phyloP scores from a whole-genome alignment of 2,888 invertebrate species.

The Pandemis cinnamomeana region DNA sequence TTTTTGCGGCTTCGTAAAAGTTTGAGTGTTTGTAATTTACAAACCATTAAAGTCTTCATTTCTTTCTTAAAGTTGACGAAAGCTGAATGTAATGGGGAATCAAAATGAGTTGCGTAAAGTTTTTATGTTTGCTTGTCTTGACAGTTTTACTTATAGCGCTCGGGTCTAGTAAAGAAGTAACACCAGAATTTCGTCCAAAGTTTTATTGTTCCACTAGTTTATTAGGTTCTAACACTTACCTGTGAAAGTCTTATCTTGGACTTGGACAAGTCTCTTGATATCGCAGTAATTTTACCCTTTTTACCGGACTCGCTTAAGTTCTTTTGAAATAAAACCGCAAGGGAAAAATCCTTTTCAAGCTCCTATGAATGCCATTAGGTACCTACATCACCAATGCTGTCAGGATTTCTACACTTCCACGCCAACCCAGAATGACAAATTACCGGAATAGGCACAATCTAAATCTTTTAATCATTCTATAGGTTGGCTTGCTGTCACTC shows the following conservation, averaged over 20 bases:
- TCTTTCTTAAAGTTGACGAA: background rate
- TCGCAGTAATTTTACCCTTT: slow-evolving; percentile 19
- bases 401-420: slow-evolving; percentile 12
- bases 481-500: background rate
- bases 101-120: background rate
- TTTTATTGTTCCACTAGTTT: background rate
- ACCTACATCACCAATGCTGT: slow-evolving; percentile 28
- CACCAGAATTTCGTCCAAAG: too few species aligned
- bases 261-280: background rate
- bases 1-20: slow-evolving; percentile 4
- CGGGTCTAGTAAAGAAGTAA: too few species aligned
- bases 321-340: slow-evolving; percentile 20
- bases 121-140: background rate
- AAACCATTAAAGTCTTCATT: slow-evolving; percentile 1
- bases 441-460: slow-evolving; percentile 11
- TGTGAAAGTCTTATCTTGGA: background rate
- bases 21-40: background rate
- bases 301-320: slow-evolving; percentile 7
- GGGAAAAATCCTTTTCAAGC: slow-evolving; percentile 21
- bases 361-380: slow-evolving; percentile 20
- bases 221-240: background rate
- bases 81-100: background rate
- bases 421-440: slow-evolving; percentile 16
- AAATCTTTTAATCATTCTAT: background rate
- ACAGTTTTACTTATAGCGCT: background rate